A percentile compares a stretch with the other conserved stretches of the same genome.
These are phyloP conservation scores for Congeria kusceri DNA, from an alignment of 2,888 invertebrate species.

Conservation along the genomic window DNA sequence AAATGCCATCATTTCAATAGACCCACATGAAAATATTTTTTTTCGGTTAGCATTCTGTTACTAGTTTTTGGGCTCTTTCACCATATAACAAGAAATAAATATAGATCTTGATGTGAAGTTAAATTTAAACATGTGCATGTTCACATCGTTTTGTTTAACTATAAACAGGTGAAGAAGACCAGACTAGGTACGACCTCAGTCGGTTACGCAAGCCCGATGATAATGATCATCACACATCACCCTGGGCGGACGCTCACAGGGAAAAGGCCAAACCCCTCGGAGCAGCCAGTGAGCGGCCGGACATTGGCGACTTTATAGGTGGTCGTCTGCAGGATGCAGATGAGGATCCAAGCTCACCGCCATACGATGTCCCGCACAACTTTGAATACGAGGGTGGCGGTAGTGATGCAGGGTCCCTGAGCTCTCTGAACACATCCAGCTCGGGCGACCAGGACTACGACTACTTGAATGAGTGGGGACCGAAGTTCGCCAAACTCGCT, in stretches of 20 bases:
- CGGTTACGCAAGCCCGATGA: conserved; percentile 95
- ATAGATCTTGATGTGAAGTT: neutral
- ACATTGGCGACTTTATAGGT: conserved; percentile 97
- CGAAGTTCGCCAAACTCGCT: conserved; percentile 97
- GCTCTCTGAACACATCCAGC: conserved; percentile 91
- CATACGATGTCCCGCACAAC: conserved; percentile 98
- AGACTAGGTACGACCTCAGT: conserved; percentile 99
- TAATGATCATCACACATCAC: conserved; percentile 42
- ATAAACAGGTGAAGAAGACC: conserved; percentile 92
- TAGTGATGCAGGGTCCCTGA: conserved; percentile 97
- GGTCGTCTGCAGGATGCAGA: conserved; percentile 98
- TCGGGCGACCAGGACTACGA: conserved; percentile 99
- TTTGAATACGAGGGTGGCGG: conserved; percentile 98
- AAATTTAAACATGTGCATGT: neutral
- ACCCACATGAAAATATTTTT: no score
- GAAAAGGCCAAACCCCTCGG: conserved; percentile 58
- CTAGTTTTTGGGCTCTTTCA: no score
- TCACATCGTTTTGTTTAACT: no score
- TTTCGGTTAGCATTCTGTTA: no score
- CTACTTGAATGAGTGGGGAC: conserved; percentile 98
- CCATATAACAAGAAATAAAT: no score
- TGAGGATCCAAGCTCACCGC: conserved; percentile 98
- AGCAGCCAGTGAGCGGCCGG: conserved; percentile 69
- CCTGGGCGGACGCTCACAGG: conserved; percentile 51
- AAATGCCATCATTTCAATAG: no score